Base-by-base conservation (phyloP, 2,113 vertebrate species). In the Menidia beryllina region DNA sequence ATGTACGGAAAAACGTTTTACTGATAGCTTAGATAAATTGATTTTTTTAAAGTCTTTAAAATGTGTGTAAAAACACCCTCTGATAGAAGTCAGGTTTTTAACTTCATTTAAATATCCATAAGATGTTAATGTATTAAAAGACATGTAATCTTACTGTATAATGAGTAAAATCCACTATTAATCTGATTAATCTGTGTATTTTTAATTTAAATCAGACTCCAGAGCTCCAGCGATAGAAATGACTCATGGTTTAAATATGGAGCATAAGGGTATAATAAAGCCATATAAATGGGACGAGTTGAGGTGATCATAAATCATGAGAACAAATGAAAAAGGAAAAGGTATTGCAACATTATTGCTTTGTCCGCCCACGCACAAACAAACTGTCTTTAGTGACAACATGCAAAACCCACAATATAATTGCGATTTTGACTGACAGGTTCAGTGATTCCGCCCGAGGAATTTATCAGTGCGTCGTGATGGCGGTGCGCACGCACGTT, bases 371-470 rank as follows among this genome's bases (percentile, higher is more conserved):
- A 71, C 82, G 71, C 60, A 72, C n/a, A 72, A 80, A 68, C 39
- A 67, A 63, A 83, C 70, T 54, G 75, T 72, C 34, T 49, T 61
- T 15, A 7, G 67, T 61, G 70, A 70, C 64, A 59, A 83, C 53
- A 84, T 47, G 72, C 39, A 74, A 88, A 84, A 82, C 68, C 63
- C 25, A 25, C 26, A 72, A 56, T 62, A 85, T 81, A 73, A 77
- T 57, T 57, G 59, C 41, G 38, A 24, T 39, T 65, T 82, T 91
- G 87, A 89, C 82, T 88, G 89, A 59, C 89, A 88, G 82, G 62
- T 83, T 74, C 61, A 89, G 88, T 88, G 86, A 85, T 81, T 85
- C 71, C 72, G 57, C 57, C 67, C 27, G 61, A 59, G 71, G 55
- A 84, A 84, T 82, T 79, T 61, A 84, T 79, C 57, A 72, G 77